Percentiles rank a stretch among this genome's conserved stretches.
Conservation (phyloP, 2,888 invertebrate genomes). For the Andrena hattorfiana region DNA sequence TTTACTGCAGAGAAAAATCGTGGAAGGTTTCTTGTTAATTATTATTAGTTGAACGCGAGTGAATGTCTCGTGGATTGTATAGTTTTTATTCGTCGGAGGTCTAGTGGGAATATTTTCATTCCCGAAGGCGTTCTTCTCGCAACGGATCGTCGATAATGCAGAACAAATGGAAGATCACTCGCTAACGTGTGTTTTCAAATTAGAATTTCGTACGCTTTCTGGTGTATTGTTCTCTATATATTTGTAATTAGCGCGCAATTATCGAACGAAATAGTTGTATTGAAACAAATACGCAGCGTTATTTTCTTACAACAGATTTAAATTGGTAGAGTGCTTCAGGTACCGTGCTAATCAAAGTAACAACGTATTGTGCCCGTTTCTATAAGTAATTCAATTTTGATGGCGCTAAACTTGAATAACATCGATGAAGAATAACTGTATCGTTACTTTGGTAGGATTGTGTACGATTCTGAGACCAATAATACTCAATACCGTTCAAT, state of each 20-base stretch:
- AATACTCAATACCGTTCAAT: too few species aligned
- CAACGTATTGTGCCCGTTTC: not conserved
- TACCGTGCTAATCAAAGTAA: slow-evolving; percentile 28
- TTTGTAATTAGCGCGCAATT: too few species aligned
- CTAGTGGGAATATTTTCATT: not conserved
- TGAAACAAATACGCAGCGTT: not conserved
- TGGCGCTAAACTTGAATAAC: not conserved
- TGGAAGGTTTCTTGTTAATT: not conserved
- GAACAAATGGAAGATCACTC: not conserved
- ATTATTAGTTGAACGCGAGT: not conserved
- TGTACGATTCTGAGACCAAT: too few species aligned
- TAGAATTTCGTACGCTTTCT: not conserved
- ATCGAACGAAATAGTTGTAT: not conserved
- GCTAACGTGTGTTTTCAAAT: not conserved
- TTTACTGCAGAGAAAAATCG: not conserved
- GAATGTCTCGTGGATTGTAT: not conserved
- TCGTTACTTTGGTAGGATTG: too few species aligned
- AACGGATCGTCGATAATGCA: slow-evolving; percentile 25
- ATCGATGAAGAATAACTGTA: too few species aligned
- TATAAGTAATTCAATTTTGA: not conserved
- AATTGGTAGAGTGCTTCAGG: not conserved
- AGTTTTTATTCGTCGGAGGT: not conserved
- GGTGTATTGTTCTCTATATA: rapidly evolving
- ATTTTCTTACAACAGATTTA: not conserved
- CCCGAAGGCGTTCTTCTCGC: not conserved